phyloP scores from a whole-genome alignment of 2,888 invertebrate genomes.

The Sesia apiformis region DNA sequence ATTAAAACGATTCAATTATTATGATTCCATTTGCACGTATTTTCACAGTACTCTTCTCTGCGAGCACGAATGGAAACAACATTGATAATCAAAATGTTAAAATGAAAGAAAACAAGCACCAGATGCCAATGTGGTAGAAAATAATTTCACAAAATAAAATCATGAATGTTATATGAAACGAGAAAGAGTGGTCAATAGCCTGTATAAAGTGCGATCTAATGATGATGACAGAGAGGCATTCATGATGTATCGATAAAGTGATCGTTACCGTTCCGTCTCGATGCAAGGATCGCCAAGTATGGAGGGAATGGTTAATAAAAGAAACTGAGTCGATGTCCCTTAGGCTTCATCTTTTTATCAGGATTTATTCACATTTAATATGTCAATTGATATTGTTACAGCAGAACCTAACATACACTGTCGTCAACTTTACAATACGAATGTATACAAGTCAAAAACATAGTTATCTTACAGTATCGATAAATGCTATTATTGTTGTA shows the following conservation, averaged over 20 bases:
- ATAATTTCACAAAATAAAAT: conserved; percentile 38
- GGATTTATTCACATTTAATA: conserved; percentile 71
- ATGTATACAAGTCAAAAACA: conserved; percentile 74
- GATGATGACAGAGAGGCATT: conserved; percentile 73
- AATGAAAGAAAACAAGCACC: conserved; percentile 54
- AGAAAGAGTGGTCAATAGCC: conserved; percentile 60
- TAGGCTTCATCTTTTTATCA: conserved; percentile 48
- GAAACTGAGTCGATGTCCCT: conserved; percentile 54
- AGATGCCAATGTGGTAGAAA: conserved; percentile 41
- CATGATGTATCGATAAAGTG: conserved; percentile 72
- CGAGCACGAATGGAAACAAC: conserved; percentile 32
- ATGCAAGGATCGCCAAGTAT: conserved; percentile 63
- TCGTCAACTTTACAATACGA: conserved; percentile 61
- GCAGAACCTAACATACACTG: conserved; percentile 64
- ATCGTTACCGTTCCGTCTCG: conserved; percentile 69
- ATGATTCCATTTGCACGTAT: conserved; percentile 12
- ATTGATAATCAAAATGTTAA: conserved; percentile 31
- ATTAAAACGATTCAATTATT: background rate
- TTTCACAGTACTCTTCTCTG: conserved; percentile 48
- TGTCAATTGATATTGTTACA: conserved; percentile 61
- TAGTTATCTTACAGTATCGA: conserved; percentile 64
- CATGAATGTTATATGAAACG: conserved; percentile 42
- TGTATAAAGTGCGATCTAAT: conserved; percentile 64
- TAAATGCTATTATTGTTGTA: conserved; percentile 68
- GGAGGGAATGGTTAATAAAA: conserved; percentile 54